A percentile compares a stretch with the other conserved stretches of the same genome.
Evolutionary conservation across 2,888 invertebrate genomes (phyloP).

Genomic region (Chironomus tentans): DNA sequence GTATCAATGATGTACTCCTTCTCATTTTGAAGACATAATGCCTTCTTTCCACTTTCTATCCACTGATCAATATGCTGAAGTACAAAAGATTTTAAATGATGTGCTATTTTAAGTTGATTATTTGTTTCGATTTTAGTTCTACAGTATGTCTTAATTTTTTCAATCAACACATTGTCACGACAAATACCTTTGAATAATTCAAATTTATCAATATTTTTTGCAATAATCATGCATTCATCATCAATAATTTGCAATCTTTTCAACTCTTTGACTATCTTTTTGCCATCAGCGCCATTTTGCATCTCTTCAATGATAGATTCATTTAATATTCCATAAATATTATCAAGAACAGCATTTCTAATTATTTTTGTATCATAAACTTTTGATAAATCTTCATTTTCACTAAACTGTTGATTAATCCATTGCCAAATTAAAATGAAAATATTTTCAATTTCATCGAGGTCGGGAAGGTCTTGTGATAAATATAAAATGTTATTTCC

Average conservation of each 20-base stretch:
- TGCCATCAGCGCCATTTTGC: not conserved
- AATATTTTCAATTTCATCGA: too few relatives aligned
- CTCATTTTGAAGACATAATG: conserved; percentile 32
- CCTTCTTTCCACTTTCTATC: conserved; percentile 33
- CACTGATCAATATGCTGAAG: conserved; percentile 27
- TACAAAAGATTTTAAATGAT: not conserved
- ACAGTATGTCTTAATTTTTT: not conserved
- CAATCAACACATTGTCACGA: not conserved
- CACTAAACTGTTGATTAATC: too few relatives aligned
- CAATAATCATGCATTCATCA: not conserved
- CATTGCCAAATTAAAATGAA: too few relatives aligned
- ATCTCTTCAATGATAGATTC: conserved; percentile 35
- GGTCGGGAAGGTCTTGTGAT: too few relatives aligned
- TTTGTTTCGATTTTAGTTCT: not conserved
- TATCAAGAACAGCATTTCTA: not conserved
- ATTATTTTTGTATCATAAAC: not conserved
- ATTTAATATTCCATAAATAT: not conserved
- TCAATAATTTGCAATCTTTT: not conserved
- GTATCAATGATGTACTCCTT: conserved; percentile 35
- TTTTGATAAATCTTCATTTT: too few relatives aligned
- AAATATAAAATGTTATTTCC: too few relatives aligned
- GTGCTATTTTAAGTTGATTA: not conserved
- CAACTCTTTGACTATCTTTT: not conserved
- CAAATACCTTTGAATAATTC: too few relatives aligned
- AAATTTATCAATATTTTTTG: not conserved